Evolutionary conservation across 2,113 vertebrate species (phyloP).

Genomic region (Progne subis): DNA sequence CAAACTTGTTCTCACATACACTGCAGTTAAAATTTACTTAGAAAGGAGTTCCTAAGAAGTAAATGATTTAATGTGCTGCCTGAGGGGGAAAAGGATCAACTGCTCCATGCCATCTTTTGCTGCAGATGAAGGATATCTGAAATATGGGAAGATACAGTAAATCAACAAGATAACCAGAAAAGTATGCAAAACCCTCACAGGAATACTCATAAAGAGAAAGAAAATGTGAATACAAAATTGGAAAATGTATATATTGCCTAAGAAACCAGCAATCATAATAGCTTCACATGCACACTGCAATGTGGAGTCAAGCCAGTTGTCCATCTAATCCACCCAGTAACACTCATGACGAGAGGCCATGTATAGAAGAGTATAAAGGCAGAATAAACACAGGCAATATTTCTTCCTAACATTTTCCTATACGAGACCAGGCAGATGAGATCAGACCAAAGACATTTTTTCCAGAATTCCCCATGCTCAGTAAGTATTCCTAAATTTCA

Average conservation of each 20-base stretch:
- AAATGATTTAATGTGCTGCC: not conserved
- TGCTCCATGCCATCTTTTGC: not conserved
- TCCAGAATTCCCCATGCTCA: not conserved
- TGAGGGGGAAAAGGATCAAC: not conserved
- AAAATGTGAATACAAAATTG: not conserved
- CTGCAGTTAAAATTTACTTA: not conserved
- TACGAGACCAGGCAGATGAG: not conserved
- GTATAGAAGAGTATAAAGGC: not conserved
- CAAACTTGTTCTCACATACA: not conserved
- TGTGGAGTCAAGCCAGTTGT: accelerated
- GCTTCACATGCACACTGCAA: not conserved
- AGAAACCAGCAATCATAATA: not conserved
- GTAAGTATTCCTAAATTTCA: not conserved
- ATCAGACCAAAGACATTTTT: not conserved
- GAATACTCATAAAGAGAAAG: not conserved
- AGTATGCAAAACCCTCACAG: not conserved
- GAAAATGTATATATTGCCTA: not conserved
- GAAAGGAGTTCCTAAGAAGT: not conserved
- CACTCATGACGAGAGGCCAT: not conserved
- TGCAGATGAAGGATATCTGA: not conserved
- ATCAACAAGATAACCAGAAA: not conserved
- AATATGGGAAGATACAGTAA: not conserved
- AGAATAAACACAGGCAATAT: not conserved
- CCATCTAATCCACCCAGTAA: not conserved
- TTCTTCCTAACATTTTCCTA: not conserved